These are phyloP conservation scores for Nipponia nippon DNA, from an alignment of 2,113 vertebrate species.

Conservation along the genomic window DNA sequence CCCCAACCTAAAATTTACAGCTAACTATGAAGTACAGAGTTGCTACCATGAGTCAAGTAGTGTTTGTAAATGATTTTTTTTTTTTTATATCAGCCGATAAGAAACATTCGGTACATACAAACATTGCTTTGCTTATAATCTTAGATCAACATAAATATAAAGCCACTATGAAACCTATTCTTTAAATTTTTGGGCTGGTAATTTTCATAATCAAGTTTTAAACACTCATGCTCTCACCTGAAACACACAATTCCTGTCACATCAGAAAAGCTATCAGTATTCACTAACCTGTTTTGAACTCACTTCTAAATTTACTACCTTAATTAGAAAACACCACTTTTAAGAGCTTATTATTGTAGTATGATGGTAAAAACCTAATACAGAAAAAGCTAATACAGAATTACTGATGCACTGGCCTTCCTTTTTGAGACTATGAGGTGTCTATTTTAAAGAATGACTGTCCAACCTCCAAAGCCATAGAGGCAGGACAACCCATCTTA, in stretches of 20 bases:
- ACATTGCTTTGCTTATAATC: not conserved
- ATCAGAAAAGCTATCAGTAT: not conserved
- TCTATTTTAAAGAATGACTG: not conserved
- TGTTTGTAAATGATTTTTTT: not conserved
- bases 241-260: not conserved
- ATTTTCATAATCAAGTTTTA: not conserved
- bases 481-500: not conserved
- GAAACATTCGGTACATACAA: not conserved
- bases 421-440: not conserved
- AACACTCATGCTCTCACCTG: not conserved
- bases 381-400: not conserved
- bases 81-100: not conserved
- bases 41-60: not conserved
- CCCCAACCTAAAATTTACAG: not conserved
- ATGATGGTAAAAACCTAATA: not conserved
- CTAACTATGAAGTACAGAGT: not conserved
- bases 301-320: not conserved
- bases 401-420: rapidly evolving
- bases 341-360: not conserved
- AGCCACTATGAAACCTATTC: not conserved
- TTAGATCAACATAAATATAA: not conserved
- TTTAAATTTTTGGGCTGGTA: not conserved
- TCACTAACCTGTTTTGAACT: not conserved
- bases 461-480: rapidly evolving
- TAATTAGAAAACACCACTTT: not conserved